These are phyloP conservation scores for Loripinus fragilis DNA, from an alignment of 2,888 invertebrate species.

Conservation along the genomic window DNA sequence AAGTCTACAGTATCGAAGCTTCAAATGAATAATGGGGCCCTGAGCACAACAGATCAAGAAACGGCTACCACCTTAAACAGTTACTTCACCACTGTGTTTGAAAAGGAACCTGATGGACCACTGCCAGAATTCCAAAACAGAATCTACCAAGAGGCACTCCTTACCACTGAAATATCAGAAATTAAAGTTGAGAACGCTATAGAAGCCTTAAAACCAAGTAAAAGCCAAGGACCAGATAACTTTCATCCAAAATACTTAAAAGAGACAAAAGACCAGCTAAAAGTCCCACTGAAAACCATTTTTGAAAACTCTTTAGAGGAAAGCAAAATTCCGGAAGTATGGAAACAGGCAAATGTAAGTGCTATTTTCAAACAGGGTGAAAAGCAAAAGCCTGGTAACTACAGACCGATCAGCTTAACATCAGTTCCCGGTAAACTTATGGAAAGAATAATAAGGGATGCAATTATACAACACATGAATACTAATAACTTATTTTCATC, in stretches of 20 bases:
- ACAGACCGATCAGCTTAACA: no score
- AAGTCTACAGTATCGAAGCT: constrained; percentile 2
- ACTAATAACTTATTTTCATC: neutral
- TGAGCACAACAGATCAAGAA: constrained; percentile 1
- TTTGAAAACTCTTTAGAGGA: neutral
- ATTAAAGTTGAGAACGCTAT: neutral
- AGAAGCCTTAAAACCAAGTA: neutral
- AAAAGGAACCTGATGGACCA: neutral
- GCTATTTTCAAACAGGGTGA: no score
- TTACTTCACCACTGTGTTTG: neutral
- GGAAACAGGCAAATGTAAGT: no score
- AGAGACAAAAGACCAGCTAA: neutral
- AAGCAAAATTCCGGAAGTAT: no score
- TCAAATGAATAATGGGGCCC: neutral
- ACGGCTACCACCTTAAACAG: neutral
- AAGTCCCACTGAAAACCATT: neutral
- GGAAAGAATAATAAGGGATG: constrained; percentile 13
- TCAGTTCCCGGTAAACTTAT: neutral
- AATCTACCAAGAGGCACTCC: neutral
- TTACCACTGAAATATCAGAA: neutral
- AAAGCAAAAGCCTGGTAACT: no score
- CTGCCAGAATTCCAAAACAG: neutral
- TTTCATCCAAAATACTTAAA: constrained; percentile 9
- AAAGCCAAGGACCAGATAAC: no score
- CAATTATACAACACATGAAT: neutral